A percentile compares a stretch with the other conserved stretches of the same genome.
These are phyloP conservation scores for Gallinago undulata DNA, from an alignment of 2,113 vertebrate species.

Conservation along the genomic window DNA sequence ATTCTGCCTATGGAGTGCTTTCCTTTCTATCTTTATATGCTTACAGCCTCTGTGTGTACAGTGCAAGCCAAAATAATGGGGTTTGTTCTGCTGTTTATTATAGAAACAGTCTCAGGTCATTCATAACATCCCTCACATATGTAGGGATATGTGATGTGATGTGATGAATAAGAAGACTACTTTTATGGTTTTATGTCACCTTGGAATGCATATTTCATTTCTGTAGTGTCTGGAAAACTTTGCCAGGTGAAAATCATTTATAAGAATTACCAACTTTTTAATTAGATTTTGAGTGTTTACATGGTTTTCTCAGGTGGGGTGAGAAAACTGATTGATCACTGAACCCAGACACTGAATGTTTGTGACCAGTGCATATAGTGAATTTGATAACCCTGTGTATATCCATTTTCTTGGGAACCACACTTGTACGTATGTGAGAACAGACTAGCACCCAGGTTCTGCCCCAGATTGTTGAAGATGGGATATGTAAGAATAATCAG, in stretches of 20 bases:
- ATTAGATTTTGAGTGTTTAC: background rate
- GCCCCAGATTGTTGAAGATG: background rate
- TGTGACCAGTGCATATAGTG: background rate
- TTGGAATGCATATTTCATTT: background rate
- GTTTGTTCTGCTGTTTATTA: background rate
- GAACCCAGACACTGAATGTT: background rate
- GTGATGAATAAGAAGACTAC: background rate
- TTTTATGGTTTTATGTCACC: background rate
- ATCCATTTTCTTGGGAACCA: background rate
- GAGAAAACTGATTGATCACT: background rate
- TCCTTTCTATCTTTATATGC: constrained; percentile 39
- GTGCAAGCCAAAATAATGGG: background rate
- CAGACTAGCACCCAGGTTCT: background rate
- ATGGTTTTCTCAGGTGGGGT: background rate
- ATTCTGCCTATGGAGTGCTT: background rate
- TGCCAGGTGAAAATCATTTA: background rate
- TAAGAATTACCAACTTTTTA: background rate
- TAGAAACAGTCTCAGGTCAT: background rate
- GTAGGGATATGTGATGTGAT: background rate
- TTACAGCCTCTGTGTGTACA: background rate
- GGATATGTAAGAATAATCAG: background rate
- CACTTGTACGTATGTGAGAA: background rate
- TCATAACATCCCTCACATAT: background rate
- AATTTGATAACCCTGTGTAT: background rate
- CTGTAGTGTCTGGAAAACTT: background rate